phyloP scores from a whole-genome alignment of 1,140 invertebrate species.

The Leptopilina boulardi region DNA sequence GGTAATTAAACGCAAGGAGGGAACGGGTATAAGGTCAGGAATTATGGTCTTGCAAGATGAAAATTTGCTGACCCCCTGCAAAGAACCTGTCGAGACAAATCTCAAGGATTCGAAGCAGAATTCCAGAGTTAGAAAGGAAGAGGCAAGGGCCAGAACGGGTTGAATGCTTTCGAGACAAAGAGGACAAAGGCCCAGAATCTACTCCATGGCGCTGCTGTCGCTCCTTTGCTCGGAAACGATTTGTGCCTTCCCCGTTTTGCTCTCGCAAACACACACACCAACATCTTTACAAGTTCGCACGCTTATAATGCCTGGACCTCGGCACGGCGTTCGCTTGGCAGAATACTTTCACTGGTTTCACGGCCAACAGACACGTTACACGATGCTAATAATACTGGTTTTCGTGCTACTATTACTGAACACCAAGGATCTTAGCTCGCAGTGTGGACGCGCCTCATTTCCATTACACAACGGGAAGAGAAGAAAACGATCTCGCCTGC shows the following conservation, averaged over 20 bases:
- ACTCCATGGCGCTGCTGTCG: conserved; percentile 23
- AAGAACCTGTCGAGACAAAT: not conserved
- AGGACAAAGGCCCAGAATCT: conserved; percentile 60
- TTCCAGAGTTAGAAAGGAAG: not conserved
- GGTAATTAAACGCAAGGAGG: not conserved
- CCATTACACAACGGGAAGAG: conserved; percentile 33
- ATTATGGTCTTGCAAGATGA: not conserved
- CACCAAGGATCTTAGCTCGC: conserved; percentile 31
- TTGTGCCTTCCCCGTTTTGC: conserved; percentile 2
- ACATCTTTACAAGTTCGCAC: conserved; percentile 30
- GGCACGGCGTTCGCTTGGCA: conserved; percentile 36
- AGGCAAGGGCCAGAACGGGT: conserved; percentile 16
- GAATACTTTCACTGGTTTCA: conserved; percentile 75
- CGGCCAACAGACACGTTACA: conserved; percentile 72
- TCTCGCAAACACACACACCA: not conserved
- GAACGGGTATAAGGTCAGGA: not conserved
- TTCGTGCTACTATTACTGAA: conserved; percentile 48
- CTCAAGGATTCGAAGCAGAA: not conserved
- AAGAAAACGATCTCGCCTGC: not conserved
- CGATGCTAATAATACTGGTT: conserved; percentile 68
- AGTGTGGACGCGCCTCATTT: conserved; percentile 30
- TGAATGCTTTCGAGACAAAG: conserved; percentile 55
- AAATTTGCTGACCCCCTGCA: conserved; percentile 12
- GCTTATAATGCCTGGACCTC: conserved; percentile 53
- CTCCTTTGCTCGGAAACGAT: conserved; percentile 11